Evolutionary conservation across 2,113 vertebrate species (phyloP).

Genomic region (Tinamus guttatus): DNA sequence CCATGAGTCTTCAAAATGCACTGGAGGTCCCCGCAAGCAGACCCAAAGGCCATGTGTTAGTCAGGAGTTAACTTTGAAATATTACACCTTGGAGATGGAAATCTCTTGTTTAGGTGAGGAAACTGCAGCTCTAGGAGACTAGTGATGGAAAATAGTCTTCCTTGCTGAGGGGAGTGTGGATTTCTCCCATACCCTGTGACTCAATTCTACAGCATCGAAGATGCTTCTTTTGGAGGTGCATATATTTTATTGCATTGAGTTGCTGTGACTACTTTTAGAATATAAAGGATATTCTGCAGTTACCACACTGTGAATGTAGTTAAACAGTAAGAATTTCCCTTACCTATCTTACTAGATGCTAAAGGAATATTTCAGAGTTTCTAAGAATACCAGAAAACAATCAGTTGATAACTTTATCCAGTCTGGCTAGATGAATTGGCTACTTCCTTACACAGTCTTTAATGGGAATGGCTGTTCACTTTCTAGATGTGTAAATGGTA

Average conservation of each 20-base stretch:
- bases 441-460: background rate
- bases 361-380: background rate
- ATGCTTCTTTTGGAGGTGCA: background rate
- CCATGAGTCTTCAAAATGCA: background rate
- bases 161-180: background rate
- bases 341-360: background rate
- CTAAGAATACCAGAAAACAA: background rate
- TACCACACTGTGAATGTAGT: background rate
- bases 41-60: background rate
- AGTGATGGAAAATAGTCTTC: background rate
- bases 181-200: background rate
- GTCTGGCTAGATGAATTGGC: background rate
- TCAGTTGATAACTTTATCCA: background rate
- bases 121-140: accelerated
- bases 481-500: background rate
- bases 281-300: background rate
- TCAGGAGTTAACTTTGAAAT: background rate
- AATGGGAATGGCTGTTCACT: background rate
- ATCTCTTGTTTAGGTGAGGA: background rate
- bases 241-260: background rate
- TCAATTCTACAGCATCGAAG: background rate
- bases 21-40: background rate
- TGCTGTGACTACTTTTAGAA: background rate
- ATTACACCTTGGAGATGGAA: background rate
- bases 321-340: background rate